Percentiles rank a stretch among this genome's conserved stretches.
phyloP scores from a whole-genome alignment of 2,888 invertebrate genomes.

The Pollenia labialis region DNA sequence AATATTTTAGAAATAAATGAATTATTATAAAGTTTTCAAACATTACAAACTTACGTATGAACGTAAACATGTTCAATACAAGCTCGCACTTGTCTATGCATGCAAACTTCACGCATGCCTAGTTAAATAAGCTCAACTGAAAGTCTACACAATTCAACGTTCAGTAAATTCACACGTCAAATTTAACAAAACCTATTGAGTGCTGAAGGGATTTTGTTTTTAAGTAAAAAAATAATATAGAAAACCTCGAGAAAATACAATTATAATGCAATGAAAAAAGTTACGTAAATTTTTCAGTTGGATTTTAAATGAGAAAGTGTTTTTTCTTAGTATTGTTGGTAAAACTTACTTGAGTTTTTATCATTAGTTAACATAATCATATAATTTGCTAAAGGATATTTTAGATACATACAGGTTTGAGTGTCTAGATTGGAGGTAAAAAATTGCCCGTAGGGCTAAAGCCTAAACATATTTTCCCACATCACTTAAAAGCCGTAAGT shows the following conservation, averaged over 20 bases:
- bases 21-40: constrained; percentile 32
- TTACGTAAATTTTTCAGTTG: constrained; percentile 50
- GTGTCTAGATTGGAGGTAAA: no score
- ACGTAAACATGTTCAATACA: neutral
- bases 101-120: constrained; percentile 74
- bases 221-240: neutral
- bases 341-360: neutral
- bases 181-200: constrained; percentile 53
- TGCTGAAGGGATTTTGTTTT: constrained; percentile 52
- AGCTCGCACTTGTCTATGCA: constrained; percentile 45
- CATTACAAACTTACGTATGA: neutral
- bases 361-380: neutral
- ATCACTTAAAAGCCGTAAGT: no score
- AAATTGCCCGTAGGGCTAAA: no score
- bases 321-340: neutral
- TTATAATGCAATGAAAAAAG: constrained; percentile 6
- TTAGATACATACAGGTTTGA: no score
- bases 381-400: neutral
- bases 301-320: constrained; percentile 9
- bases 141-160: constrained; percentile 32
- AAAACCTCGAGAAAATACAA: constrained; percentile 12
- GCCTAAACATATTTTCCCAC: no score
- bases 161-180: constrained; percentile 68
- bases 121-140: constrained; percentile 61
- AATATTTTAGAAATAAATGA: constrained; percentile 5